Evolutionary conservation across 1,140 invertebrate species (phyloP).

Genomic region (Calephelis nemesis): DNA sequence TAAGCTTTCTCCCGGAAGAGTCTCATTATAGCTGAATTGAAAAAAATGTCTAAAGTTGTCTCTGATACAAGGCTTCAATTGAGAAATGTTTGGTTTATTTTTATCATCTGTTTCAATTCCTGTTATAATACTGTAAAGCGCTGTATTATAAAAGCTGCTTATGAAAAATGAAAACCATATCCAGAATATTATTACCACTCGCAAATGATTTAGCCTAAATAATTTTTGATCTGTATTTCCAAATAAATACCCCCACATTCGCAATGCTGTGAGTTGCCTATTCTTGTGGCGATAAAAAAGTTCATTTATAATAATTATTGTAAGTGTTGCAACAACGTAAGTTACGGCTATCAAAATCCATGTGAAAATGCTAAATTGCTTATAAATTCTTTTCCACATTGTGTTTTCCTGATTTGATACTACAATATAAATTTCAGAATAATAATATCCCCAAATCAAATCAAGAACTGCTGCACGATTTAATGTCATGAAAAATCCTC

Average conservation of each 20-base stretch:
- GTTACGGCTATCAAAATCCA: not conserved
- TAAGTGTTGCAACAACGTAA: not conserved
- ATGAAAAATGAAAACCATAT: not conserved
- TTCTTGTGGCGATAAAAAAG: not conserved
- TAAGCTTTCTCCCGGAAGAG: not conserved
- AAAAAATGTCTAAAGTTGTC: not conserved
- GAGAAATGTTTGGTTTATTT: not conserved
- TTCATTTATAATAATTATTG: not conserved
- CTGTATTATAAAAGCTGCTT: slow-evolving; percentile 18
- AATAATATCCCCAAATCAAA: not conserved
- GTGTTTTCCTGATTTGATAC: not conserved
- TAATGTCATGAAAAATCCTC: not conserved
- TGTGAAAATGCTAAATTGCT: not conserved
- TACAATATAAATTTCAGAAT: not conserved
- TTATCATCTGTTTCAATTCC: not conserved
- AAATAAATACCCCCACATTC: slow-evolving; percentile 3
- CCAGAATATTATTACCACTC: slow-evolving; percentile 1
- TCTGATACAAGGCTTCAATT: slow-evolving; percentile 18
- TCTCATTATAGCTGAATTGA: not conserved
- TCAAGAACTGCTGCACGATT: slow-evolving; percentile 6
- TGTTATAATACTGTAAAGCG: slow-evolving; percentile 18
- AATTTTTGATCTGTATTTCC: slow-evolving; percentile 8
- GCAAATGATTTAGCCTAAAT: not conserved
- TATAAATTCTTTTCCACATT: slow-evolving; percentile 3
- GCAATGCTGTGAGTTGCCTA: not conserved